These are phyloP conservation scores for Trissonchulus sp. DNA, from an alignment of 2,888 invertebrate species.

Conservation along the genomic window DNA sequence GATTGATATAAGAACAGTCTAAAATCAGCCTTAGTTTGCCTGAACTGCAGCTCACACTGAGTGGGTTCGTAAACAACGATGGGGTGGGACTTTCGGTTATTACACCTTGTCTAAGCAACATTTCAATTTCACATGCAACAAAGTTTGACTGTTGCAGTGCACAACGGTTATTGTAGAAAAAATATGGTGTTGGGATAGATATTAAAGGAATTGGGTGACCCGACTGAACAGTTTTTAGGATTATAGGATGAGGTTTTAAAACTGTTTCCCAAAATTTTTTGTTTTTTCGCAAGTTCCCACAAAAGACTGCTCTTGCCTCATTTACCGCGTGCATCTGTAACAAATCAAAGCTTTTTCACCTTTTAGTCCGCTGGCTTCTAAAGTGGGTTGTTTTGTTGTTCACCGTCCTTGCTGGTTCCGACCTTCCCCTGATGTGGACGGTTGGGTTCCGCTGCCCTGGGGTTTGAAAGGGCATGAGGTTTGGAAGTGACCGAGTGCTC, in stretches of 20 bases:
- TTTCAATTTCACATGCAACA: background rate
- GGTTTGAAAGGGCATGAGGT: no score
- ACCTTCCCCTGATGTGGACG: no score
- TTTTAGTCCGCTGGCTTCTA: no score
- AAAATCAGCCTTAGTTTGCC: background rate
- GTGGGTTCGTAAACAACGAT: background rate
- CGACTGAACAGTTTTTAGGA: background rate
- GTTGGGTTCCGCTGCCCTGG: no score
- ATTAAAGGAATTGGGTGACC: background rate
- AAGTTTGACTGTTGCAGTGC: background rate
- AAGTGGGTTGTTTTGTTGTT: no score
- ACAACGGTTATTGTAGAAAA: background rate
- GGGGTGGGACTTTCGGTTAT: background rate
- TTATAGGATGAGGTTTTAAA: background rate
- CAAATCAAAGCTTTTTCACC: no score
- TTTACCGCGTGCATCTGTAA: background rate
- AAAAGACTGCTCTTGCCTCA: background rate
- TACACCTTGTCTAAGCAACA: background rate
- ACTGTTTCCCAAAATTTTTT: background rate
- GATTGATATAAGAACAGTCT: background rate
- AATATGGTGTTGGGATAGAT: background rate
- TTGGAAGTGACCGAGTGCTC: no score
- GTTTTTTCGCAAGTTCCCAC: background rate
- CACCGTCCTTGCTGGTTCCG: no score
- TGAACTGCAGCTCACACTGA: background rate